Evolutionary conservation across 2,888 invertebrate species (phyloP).

Genomic region (Dione juno): DNA sequence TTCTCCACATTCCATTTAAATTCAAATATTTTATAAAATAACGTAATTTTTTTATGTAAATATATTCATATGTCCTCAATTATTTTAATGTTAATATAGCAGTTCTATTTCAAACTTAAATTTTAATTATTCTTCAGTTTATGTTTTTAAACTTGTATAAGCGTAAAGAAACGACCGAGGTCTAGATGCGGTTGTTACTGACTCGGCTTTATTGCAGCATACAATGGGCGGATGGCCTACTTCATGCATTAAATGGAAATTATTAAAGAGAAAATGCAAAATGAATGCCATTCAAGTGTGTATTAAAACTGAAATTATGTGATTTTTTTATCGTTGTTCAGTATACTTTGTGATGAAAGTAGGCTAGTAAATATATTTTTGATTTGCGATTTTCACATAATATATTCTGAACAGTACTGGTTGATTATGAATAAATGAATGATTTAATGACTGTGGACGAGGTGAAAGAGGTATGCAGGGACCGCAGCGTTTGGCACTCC

Average conservation of each 20-base stretch:
- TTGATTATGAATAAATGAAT: no score
- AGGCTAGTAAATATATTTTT: not conserved
- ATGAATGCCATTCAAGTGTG: not conserved
- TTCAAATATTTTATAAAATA: no score
- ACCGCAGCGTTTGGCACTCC: no score
- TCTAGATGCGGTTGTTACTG: conserved; percentile 21
- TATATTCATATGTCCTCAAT: not conserved
- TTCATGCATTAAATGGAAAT: conserved; percentile 22
- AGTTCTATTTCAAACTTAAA: not conserved
- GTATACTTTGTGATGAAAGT: not conserved
- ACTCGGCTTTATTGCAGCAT: conserved; percentile 17
- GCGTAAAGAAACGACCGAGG: not conserved
- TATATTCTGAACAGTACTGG: no score
- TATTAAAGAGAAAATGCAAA: conserved; percentile 23
- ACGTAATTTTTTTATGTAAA: no score
- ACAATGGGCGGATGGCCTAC: conserved; percentile 29
- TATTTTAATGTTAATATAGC: not conserved
- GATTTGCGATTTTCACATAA: not conserved
- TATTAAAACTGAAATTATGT: conserved; percentile 5
- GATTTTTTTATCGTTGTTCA: not conserved
- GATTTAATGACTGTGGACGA: no score
- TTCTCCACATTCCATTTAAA: no score
- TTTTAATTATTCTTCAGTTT: not conserved
- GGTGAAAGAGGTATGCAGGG: no score
- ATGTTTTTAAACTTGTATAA: not conserved